Conservation (phyloP, 92 coral and sea anemone species). For the Blastomussa wellsi region DNA sequence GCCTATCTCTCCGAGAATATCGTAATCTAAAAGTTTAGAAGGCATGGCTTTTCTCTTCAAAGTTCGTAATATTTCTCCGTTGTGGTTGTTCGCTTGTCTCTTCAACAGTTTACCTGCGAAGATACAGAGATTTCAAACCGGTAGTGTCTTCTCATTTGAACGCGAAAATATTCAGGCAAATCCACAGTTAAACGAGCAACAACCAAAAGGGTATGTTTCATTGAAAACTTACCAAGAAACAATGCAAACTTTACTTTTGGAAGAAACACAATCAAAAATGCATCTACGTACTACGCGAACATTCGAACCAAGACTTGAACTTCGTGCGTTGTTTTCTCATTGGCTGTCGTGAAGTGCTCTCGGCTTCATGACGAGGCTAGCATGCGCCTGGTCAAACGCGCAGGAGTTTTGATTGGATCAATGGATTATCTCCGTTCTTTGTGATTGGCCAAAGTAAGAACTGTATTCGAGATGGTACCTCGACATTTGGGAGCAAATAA, state of each 20-base stretch:
- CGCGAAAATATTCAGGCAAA: neutral
- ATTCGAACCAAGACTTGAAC: slow-evolving; percentile 61
- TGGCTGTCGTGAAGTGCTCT: slow-evolving; percentile 40
- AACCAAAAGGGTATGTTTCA: neutral
- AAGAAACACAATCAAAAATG: slow-evolving; percentile 9
- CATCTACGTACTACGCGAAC: slow-evolving; percentile 38
- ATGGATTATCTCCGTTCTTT: no score
- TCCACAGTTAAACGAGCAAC: neutral
- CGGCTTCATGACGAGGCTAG: slow-evolving; percentile 32
- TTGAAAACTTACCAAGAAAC: neutral
- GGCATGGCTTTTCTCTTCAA: slow-evolving; percentile 64
- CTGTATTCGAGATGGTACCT: no score
- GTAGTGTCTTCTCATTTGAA: neutral
- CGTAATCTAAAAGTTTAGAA: slow-evolving; percentile 88
- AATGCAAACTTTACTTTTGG: neutral
- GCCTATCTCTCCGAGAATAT: slow-evolving; percentile 81
- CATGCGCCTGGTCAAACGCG: neutral
- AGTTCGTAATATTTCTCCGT: neutral
- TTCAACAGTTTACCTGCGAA: neutral
- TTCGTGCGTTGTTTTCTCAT: slow-evolving; percentile 76
- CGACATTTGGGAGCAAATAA: no score
- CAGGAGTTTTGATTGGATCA: neutral
- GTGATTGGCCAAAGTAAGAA: no score
- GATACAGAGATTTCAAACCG: neutral
- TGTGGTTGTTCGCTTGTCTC: neutral